phyloP scores from a whole-genome alignment of 2,888 invertebrate genomes.

The Orthonychiurus folsomi region DNA sequence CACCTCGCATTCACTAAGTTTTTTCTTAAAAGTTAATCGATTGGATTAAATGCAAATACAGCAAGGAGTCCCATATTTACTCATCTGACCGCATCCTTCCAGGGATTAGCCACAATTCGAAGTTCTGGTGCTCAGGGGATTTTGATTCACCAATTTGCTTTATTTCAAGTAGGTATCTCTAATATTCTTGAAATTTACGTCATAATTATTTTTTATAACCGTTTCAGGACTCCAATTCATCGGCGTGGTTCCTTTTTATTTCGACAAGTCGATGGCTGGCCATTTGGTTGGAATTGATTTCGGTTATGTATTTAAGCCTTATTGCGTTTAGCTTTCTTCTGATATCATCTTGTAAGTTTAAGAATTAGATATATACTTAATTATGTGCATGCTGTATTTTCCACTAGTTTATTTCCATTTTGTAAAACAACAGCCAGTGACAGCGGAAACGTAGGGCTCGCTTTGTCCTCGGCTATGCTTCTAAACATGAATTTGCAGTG shows the following conservation, averaged over 20 bases:
- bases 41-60: not conserved
- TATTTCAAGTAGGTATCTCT: not conserved
- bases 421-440: not conserved
- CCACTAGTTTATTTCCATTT: too few relatives aligned
- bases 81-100: constrained; percentile 5
- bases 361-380: too few relatives aligned
- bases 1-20: constrained; percentile 44
- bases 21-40: not conserved
- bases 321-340: constrained; percentile 79
- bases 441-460: constrained; percentile 26
- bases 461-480: constrained; percentile 23
- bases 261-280: constrained; percentile 77
- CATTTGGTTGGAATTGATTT: constrained; percentile 80
- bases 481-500: constrained; percentile 32
- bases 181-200: not conserved
- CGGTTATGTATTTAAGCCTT: constrained; percentile 71
- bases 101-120: constrained; percentile 12
- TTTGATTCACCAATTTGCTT: not conserved
- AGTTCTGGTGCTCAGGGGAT: not conserved
- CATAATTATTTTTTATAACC: not conserved
- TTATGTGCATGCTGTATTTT: too few relatives aligned
- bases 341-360: constrained; percentile 48
- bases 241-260: not conserved
- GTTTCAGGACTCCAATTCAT: not conserved
- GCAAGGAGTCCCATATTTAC: constrained; percentile 15